Percentiles rank a stretch among this genome's conserved stretches.
phyloP scores from a whole-genome alignment of 2,113 vertebrate genomes.

The Gymnogyps californianus region DNA sequence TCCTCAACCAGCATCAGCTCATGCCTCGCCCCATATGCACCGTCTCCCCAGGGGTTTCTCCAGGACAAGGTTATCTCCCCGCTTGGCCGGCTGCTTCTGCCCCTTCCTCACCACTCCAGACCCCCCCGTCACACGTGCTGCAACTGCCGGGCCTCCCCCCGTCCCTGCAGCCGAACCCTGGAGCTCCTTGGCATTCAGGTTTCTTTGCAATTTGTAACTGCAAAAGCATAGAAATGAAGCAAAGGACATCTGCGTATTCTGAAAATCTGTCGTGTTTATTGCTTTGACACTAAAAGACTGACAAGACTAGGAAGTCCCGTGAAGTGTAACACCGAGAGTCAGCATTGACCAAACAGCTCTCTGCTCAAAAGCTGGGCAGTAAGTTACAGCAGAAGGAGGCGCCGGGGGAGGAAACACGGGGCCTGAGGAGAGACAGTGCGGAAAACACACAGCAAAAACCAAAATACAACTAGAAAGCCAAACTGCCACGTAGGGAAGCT shows the following conservation, averaged over 20 bases:
- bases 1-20: neutral
- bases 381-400: neutral
- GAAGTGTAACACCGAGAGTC: neutral
- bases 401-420: neutral
- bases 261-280: neutral
- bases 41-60: neutral
- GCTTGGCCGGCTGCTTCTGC: neutral
- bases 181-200: neutral
- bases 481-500: neutral
- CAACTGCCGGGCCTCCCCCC: neutral
- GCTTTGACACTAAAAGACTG: neutral
- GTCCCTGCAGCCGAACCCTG: accelerated
- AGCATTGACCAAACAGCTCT: neutral
- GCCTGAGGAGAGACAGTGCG: neutral
- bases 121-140: neutral
- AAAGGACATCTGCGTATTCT: neutral
- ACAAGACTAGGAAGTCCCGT: neutral
- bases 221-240: neutral
- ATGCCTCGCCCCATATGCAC: neutral
- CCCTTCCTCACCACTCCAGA: neutral
- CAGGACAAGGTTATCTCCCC: neutral
- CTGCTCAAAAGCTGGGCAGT: neutral
- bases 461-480: neutral
- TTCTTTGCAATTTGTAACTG: neutral
- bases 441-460: neutral